These are phyloP conservation scores for Raphicerus campestris DNA, from an alignment of 2,113 vertebrate species.

Conservation along the genomic window DNA sequence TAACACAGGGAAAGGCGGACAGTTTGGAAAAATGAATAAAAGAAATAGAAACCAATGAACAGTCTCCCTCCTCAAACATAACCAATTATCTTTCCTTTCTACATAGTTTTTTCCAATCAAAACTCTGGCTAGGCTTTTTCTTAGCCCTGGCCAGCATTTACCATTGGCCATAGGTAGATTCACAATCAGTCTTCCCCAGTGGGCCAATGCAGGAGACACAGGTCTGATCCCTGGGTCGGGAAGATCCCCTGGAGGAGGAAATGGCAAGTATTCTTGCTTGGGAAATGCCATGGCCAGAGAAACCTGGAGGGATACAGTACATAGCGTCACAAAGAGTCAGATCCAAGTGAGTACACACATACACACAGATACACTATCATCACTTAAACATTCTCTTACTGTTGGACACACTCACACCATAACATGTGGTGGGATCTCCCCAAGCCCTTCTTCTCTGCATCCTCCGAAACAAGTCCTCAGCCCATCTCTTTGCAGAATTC, in stretches of 20 bases:
- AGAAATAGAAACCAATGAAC: not conserved
- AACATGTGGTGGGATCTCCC: too few relatives aligned
- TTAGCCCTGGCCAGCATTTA: not conserved
- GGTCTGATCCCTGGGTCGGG: not conserved
- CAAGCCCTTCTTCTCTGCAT: not conserved
- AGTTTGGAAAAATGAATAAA: not conserved
- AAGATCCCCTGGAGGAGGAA: not conserved
- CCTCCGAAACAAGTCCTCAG: not conserved
- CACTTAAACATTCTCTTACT: too few relatives aligned
- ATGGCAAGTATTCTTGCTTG: not conserved
- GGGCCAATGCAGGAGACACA: not conserved
- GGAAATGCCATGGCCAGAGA: not conserved
- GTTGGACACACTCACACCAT: not conserved
- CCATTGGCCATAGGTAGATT: accelerated
- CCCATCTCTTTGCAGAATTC: too few relatives aligned
- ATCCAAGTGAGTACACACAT: not conserved
- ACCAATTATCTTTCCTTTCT: not conserved
- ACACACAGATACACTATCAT: not conserved
- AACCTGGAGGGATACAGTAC: not conserved
- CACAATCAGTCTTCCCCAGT: accelerated
- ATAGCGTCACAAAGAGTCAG: not conserved
- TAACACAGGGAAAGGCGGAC: not conserved
- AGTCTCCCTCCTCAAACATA: not conserved
- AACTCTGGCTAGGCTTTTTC: not conserved
- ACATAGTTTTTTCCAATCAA: not conserved